phyloP scores from a whole-genome alignment of 2,888 invertebrate genomes.

The Lepetodrilus schrolli region DNA sequence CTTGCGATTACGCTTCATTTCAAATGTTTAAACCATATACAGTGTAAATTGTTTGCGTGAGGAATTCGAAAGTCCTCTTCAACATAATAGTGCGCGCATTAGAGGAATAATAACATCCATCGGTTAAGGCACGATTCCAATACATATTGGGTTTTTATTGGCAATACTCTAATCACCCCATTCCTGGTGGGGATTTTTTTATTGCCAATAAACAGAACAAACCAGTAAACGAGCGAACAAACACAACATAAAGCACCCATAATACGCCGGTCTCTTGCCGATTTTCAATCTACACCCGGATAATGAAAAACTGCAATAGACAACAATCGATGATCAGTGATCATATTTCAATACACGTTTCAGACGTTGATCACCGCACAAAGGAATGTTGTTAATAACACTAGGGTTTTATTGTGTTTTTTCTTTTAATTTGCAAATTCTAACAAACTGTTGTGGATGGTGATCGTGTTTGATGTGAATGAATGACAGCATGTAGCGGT shows the following conservation, averaged over 20 bases:
- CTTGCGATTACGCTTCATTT: too few species aligned
- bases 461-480: not conserved
- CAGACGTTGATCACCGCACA: not conserved
- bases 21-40: too few species aligned
- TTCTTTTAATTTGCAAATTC: not conserved
- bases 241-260: not conserved
- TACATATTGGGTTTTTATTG: not conserved
- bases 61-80: too few species aligned
- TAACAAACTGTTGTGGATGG: not conserved
- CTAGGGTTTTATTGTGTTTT: not conserved
- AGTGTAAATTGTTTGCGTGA: too few species aligned
- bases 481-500: not conserved
- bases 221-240: slow-evolving; percentile 6
- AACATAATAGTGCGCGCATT: too few species aligned
- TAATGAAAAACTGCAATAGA: not conserved
- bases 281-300: not conserved
- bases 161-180: too few species aligned
- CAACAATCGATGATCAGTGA: not conserved
- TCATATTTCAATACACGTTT: not conserved
- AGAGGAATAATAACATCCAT: too few species aligned
- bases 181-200: not conserved
- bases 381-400: not conserved
- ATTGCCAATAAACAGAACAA: slow-evolving; percentile 3
- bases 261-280: not conserved
- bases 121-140: too few species aligned